Conservation (phyloP, 2,113 vertebrate genomes). For the Ancistrus triradiatus region DNA sequence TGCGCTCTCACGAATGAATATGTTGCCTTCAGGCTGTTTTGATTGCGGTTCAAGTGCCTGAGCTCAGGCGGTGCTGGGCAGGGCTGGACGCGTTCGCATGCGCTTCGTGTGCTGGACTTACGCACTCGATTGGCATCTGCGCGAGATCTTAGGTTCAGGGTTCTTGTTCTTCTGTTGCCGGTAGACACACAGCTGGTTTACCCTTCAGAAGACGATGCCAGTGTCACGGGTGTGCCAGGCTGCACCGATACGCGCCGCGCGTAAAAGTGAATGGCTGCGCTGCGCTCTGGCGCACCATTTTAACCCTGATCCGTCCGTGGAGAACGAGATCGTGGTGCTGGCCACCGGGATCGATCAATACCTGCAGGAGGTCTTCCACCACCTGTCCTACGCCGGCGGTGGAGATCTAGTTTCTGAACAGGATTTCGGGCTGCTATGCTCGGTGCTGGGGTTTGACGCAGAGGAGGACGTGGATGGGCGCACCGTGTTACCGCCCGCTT, state of each 20-base stretch:
- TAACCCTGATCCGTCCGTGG: slow-evolving; percentile 53
- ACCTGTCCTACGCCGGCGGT: slow-evolving; percentile 56
- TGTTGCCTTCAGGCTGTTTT: slow-evolving; percentile 27
- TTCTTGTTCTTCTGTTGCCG: no score
- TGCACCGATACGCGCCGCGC: slow-evolving; percentile 46
- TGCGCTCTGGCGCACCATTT: slow-evolving; percentile 66
- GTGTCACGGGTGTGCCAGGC: background rate
- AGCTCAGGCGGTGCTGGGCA: slow-evolving; percentile 11
- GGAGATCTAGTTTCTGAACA: slow-evolving; percentile 60
- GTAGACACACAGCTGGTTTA: background rate
- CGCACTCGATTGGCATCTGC: no score
- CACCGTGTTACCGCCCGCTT: slow-evolving; percentile 49
- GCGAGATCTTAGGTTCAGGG: no score
- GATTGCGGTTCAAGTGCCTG: slow-evolving; percentile 19
- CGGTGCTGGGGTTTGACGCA: slow-evolving; percentile 56
- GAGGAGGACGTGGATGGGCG: slow-evolving; percentile 33
- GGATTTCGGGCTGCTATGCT: slow-evolving; percentile 67
- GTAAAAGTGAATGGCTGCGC: slow-evolving; percentile 70
- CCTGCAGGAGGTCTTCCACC: slow-evolving; percentile 75
- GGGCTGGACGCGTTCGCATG: slow-evolving; percentile 1
- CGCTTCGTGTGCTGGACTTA: no score
- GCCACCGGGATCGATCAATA: slow-evolving; percentile 74
- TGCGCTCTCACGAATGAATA: background rate
- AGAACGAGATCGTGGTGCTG: slow-evolving; percentile 71
- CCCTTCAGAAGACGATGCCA: background rate